phyloP scores from a whole-genome alignment of 2,888 invertebrate genomes.

The Drosophila macrospina region DNA sequence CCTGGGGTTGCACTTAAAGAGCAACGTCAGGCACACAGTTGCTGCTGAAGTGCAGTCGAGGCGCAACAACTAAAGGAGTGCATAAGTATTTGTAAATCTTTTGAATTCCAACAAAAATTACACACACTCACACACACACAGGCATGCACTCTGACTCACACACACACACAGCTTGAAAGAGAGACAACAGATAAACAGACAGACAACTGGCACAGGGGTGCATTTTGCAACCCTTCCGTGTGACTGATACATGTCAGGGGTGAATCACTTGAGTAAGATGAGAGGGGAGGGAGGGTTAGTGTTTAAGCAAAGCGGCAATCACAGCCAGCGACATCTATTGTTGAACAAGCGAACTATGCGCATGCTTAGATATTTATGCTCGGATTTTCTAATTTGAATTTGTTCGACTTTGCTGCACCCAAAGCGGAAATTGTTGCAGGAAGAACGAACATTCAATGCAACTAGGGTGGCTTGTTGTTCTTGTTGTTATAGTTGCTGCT shows the following conservation, averaged over 20 bases:
- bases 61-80: slow-evolving; percentile 68
- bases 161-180: slow-evolving; percentile 19
- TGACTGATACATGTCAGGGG: slow-evolving; percentile 36
- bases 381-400: slow-evolving; percentile 78
- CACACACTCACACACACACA: slow-evolving; percentile 41
- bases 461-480: slow-evolving; percentile 30
- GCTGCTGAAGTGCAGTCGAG: slow-evolving; percentile 73
- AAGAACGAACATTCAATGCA: slow-evolving; percentile 66
- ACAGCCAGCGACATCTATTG: slow-evolving; percentile 77
- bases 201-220: slow-evolving; percentile 58
- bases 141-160: slow-evolving; percentile 45
- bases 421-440: slow-evolving; percentile 76
- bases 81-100: slow-evolving; percentile 78
- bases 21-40: slow-evolving; percentile 22
- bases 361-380: slow-evolving; percentile 77
- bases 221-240: slow-evolving; percentile 75
- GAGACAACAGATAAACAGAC: slow-evolving; percentile 23
- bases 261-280: neutral
- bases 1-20: slow-evolving; percentile 73
- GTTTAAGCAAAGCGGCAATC: slow-evolving; percentile 55
- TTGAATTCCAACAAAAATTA: slow-evolving; percentile 78
- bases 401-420: slow-evolving; percentile 72
- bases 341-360: slow-evolving; percentile 68
- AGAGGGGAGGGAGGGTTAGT: neutral
- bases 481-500: slow-evolving; percentile 26